These are phyloP conservation scores for Lophius piscatorius DNA, from an alignment of 2,113 vertebrate genomes.

Conservation along the genomic window DNA sequence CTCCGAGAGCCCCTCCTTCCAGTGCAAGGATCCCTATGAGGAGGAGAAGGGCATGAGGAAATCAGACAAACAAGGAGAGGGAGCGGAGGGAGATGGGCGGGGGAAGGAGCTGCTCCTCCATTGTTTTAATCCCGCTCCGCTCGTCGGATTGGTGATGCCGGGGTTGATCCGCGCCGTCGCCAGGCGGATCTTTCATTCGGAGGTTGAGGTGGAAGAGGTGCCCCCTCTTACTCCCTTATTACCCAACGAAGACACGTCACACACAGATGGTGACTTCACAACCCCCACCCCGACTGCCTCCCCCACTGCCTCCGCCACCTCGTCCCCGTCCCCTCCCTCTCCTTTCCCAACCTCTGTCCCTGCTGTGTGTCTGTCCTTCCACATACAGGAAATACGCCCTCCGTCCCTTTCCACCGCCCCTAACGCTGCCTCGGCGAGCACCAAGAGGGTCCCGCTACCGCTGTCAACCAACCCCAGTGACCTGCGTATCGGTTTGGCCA, in stretches of 20 bases:
- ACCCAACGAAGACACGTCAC: slow-evolving; percentile 76
- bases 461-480: slow-evolving; percentile 88
- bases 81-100: slow-evolving; percentile 61
- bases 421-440: slow-evolving; percentile 78
- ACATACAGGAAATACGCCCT: slow-evolving; percentile 85
- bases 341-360: slow-evolving; percentile 51
- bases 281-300: slow-evolving; percentile 69
- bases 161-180: slow-evolving; percentile 94
- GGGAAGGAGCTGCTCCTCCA: slow-evolving; percentile 90
- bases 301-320: slow-evolving; percentile 82
- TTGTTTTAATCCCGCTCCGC: slow-evolving; percentile 92
- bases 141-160: slow-evolving; percentile 92
- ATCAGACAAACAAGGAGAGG: slow-evolving; percentile 43
- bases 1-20: slow-evolving; percentile 94
- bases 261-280: slow-evolving; percentile 82
- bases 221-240: slow-evolving; percentile 77
- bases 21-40: slow-evolving; percentile 90
- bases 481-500: slow-evolving; percentile 92
- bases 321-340: slow-evolving; percentile 61
- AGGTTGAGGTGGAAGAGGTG: slow-evolving; percentile 92
- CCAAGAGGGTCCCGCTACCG: slow-evolving; percentile 77
- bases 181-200: slow-evolving; percentile 89
- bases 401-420: slow-evolving; percentile 73
- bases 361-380: slow-evolving; percentile 86
- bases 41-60: slow-evolving; percentile 79